Conservation (phyloP, 1,140 invertebrate genomes). For the Ceratina japonica region DNA sequence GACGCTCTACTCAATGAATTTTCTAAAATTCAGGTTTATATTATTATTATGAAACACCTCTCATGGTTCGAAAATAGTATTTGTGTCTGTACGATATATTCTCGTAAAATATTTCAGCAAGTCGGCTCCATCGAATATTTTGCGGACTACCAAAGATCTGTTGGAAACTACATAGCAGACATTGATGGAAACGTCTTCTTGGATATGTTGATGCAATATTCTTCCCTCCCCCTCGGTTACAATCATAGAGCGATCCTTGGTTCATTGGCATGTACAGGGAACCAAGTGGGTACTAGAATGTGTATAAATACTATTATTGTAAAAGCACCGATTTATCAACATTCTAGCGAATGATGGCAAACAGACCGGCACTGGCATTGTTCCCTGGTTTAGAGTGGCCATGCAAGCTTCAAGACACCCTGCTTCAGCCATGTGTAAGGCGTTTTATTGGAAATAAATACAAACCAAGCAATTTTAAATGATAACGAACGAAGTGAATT, state of each 20-base stretch:
- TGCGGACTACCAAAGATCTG: constrained; percentile 36
- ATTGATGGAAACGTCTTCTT: constrained; percentile 45
- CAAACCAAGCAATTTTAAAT: neutral
- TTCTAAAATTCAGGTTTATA: constrained; percentile 43
- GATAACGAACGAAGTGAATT: neutral
- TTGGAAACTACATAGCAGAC: constrained; percentile 45
- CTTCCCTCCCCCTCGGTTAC: constrained; percentile 26
- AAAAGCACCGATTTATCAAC: neutral
- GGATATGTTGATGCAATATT: constrained; percentile 40
- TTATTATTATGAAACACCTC: neutral
- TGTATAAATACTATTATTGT: neutral
- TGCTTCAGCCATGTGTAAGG: constrained; percentile 48
- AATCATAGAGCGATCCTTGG: constrained; percentile 28
- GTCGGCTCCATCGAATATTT: constrained; percentile 38
- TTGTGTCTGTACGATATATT: neutral
- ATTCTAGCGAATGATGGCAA: constrained; percentile 41
- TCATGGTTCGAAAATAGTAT: neutral
- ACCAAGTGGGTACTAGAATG: constrained; percentile 22
- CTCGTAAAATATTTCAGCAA: constrained; percentile 33
- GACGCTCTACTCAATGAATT: constrained; percentile 26
- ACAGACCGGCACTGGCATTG: constrained; percentile 39
- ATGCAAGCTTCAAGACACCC: constrained; percentile 27
- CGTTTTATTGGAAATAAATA: constrained; percentile 2
- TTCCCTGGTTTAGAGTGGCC: constrained; percentile 43
- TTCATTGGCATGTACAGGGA: constrained; percentile 18